Evolutionary conservation across 64 coral and sea anemone species (phyloP).

Genomic region (Catalaphyllia jardinei): DNA sequence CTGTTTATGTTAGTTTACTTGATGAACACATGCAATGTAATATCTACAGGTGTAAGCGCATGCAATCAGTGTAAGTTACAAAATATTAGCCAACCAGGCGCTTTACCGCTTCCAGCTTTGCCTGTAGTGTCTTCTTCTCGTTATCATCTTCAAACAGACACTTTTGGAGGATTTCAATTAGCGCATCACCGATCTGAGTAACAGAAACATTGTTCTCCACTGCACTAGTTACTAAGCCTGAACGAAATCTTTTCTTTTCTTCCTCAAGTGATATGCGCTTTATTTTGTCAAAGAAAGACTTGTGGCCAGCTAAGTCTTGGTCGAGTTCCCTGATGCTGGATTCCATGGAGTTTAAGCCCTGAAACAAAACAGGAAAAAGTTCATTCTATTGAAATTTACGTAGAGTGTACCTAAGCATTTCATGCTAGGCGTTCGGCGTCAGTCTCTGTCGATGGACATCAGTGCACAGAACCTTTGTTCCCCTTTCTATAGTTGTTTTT

Average conservation of each 20-base stretch:
- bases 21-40: too few relatives aligned
- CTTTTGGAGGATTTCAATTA: constrained; percentile 62
- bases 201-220: constrained; percentile 11
- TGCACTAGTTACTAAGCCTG: constrained; percentile 53
- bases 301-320: neutral
- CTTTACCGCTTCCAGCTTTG: constrained; percentile 63
- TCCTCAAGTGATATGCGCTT: constrained; percentile 42
- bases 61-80: too few relatives aligned
- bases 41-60: too few relatives aligned
- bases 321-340: constrained; percentile 21
- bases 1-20: too few relatives aligned
- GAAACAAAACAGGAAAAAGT: neutral
- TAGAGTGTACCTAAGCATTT: neutral
- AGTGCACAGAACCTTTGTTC: too few relatives aligned
- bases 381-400: neutral
- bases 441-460: too few relatives aligned
- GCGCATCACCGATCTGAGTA: constrained; percentile 27
- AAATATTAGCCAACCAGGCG: neutral
- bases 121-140: constrained; percentile 62
- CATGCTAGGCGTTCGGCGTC: neutral
- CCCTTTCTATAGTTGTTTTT: too few relatives aligned
- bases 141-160: constrained; percentile 78
- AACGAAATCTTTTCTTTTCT: constrained; percentile 56
- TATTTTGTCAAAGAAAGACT: constrained; percentile 57
- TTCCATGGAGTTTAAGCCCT: constrained; percentile 38